Percentiles rank a stretch among this genome's conserved stretches.
Evolutionary conservation across 2,888 invertebrate species (phyloP).

Genomic region (Netelia virgata): DNA sequence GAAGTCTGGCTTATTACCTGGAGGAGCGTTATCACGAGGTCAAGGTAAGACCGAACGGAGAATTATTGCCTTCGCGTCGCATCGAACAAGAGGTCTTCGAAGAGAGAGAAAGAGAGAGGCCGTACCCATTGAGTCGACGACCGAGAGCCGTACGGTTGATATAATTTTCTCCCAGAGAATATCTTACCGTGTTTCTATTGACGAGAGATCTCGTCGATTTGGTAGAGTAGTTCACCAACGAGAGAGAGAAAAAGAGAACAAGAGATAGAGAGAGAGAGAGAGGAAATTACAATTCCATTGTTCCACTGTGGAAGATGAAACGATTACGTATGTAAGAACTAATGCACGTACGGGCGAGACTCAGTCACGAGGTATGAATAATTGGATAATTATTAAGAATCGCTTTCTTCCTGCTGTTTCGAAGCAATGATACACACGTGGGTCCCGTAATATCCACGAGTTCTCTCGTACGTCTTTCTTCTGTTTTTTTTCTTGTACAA

Average conservation of each 20-base stretch:
- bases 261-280: neutral
- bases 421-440: constrained; percentile 41
- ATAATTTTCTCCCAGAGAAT: neutral
- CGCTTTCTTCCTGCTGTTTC: constrained; percentile 71
- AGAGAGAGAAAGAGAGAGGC: too few species aligned
- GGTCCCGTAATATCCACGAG: constrained; percentile 40
- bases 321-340: neutral
- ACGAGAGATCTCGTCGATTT: neutral
- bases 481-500: neutral
- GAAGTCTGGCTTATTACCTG: constrained; percentile 87
- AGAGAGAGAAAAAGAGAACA: neutral
- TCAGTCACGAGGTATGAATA: constrained; percentile 35
- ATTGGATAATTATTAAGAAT: constrained; percentile 66
- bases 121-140: neutral
- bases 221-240: neutral
- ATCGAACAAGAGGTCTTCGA: constrained; percentile 3
- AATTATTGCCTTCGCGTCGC: constrained; percentile 22
- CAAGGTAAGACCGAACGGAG: constrained; percentile 85
- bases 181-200: neutral
- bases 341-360: constrained; percentile 10
- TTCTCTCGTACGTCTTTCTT: neutral
- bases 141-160: neutral
- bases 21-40: constrained; percentile 89
- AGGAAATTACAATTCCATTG: constrained; percentile 9
- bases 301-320: constrained; percentile 7